A percentile compares a stretch with the other conserved stretches of the same genome.
Conservation (phyloP, 2,797 vertebrate species). For the Acipenser oxyrinchus region DNA sequence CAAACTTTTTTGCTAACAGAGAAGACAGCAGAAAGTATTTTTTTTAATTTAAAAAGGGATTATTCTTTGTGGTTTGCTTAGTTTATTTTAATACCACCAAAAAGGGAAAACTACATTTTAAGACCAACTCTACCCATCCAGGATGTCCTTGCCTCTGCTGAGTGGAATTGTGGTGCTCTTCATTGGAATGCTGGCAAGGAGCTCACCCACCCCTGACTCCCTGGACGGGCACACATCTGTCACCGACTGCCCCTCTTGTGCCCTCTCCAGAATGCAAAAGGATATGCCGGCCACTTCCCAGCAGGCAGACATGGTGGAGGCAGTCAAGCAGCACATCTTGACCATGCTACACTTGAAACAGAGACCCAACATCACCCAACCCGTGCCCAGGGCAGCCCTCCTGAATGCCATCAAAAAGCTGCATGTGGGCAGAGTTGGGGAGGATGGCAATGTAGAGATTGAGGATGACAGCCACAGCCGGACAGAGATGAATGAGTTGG, state of each 20-base stretch:
- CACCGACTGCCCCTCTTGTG: constrained; percentile 62
- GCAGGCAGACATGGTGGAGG: constrained; percentile 67
- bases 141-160: constrained; percentile 70
- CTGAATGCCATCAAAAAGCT: constrained; percentile 85
- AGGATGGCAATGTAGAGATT: constrained; percentile 84
- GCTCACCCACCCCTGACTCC: constrained; percentile 68
- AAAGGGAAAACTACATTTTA: constrained; percentile 1
- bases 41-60: constrained; percentile 13
- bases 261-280: constrained; percentile 59
- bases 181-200: constrained; percentile 64
- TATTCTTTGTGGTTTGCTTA: constrained; percentile 7
- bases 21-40: constrained; percentile 6
- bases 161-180: constrained; percentile 64
- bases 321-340: constrained; percentile 71
- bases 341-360: constrained; percentile 74
- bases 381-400: constrained; percentile 81
- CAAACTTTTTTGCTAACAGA: constrained; percentile 12
- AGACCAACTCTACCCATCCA: constrained; percentile 26
- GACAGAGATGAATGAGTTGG: constrained; percentile 63
- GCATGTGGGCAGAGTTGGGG: constrained; percentile 79
- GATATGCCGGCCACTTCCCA: constrained; percentile 56
- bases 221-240: constrained; percentile 49
- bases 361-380: constrained; percentile 85
- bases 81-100: constrained; percentile 1
- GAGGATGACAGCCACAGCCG: constrained; percentile 67